Conservation (phyloP, 2,797 vertebrate genomes). For the Balearica regulorum region DNA sequence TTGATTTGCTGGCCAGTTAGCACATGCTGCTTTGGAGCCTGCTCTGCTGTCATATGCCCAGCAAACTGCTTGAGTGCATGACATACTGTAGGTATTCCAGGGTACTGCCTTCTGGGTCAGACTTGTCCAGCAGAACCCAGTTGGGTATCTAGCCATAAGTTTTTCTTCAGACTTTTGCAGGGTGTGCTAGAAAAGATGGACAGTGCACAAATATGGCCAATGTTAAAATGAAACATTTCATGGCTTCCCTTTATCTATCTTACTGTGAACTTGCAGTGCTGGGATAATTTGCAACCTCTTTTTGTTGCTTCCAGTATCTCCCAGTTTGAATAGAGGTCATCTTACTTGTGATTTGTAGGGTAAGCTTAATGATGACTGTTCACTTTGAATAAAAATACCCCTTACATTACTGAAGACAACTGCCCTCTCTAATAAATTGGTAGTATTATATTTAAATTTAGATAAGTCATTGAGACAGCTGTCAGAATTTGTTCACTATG, state of each 20-base stretch:
- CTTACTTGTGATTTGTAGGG: not conserved
- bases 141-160: rapidly evolving
- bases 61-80: not conserved
- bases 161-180: not conserved
- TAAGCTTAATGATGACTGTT: not conserved
- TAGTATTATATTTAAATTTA: not conserved
- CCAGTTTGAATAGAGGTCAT: not conserved
- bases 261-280: not conserved
- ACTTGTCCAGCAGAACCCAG: not conserved
- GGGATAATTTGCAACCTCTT: not conserved
- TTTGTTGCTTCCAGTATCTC: not conserved
- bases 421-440: not conserved
- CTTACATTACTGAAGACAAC: not conserved
- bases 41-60: not conserved
- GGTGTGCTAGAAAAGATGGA: not conserved
- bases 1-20: not conserved
- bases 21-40: not conserved
- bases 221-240: not conserved
- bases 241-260: not conserved
- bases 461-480: not conserved
- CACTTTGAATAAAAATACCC: not conserved
- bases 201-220: not conserved
- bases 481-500: not conserved
- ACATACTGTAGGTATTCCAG: not conserved
- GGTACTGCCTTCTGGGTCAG: not conserved